These are phyloP conservation scores for Sphaerophoria rueppellii DNA, from an alignment of 2,888 invertebrate genomes.

Conservation along the genomic window DNA sequence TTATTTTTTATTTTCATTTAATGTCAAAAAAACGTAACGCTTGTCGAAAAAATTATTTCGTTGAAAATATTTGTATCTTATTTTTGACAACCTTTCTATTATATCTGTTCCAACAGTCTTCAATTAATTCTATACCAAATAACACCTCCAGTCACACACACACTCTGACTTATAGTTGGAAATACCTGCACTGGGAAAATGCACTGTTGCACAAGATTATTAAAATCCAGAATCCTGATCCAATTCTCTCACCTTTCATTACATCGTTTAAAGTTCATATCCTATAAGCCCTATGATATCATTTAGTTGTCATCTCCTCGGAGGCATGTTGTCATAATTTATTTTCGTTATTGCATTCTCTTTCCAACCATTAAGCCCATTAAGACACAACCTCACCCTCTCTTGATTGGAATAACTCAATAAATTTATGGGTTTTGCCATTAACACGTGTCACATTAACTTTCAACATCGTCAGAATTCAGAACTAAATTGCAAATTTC, in stretches of 20 bases:
- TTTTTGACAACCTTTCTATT: background rate
- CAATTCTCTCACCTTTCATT: slow-evolving; percentile 29
- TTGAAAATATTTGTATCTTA: too few relatives aligned
- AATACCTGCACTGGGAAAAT: background rate
- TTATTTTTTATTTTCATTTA: background rate
- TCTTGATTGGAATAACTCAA: slow-evolving; percentile 39
- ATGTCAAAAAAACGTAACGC: too few relatives aligned
- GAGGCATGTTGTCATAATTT: slow-evolving; percentile 52
- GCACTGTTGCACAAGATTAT: slow-evolving; percentile 25
- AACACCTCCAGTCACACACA: slow-evolving; percentile 1
- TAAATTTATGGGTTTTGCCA: slow-evolving; percentile 63
- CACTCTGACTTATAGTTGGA: background rate
- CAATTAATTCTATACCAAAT: background rate
- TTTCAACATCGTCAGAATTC: slow-evolving; percentile 53
- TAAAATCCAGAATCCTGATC: slow-evolving; percentile 9
- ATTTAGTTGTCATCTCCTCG: slow-evolving; percentile 43
- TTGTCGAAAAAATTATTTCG: too few relatives aligned
- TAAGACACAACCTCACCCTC: slow-evolving; percentile 10
- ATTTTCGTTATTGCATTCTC: slow-evolving; percentile 46
- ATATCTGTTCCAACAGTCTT: background rate
- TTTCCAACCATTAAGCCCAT: slow-evolving; percentile 19
- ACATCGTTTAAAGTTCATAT: slow-evolving; percentile 34
- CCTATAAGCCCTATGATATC: slow-evolving; percentile 40
- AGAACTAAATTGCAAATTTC: slow-evolving; percentile 49
- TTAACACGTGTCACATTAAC: slow-evolving; percentile 70